These are phyloP conservation scores for Lochmaea crataegi DNA, from an alignment of 2,888 invertebrate genomes.

Conservation along the genomic window DNA sequence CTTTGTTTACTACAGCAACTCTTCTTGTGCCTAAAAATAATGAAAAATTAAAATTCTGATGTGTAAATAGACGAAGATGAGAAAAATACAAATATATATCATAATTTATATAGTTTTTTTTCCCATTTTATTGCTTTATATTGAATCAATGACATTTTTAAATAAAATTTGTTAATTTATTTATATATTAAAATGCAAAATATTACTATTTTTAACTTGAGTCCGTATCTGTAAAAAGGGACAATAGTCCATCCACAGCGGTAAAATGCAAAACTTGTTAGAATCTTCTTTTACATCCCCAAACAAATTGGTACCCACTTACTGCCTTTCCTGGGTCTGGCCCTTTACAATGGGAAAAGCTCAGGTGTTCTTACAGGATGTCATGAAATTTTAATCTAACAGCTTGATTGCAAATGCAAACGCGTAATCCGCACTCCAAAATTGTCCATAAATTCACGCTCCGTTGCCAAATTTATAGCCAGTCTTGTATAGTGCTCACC, in stretches of 20 bases:
- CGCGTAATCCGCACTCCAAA: conserved; percentile 47
- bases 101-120: too few species aligned
- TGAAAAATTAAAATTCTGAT: too few species aligned
- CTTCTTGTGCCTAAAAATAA: too few species aligned
- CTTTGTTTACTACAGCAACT: too few species aligned
- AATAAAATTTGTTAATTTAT: too few species aligned
- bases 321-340: conserved; percentile 30
- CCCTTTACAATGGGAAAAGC: conserved; percentile 46
- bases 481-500: conserved; percentile 22
- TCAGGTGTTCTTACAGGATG: conserved; percentile 48
- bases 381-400: conserved; percentile 51
- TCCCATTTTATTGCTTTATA: too few species aligned
- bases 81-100: too few species aligned
- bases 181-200: too few species aligned
- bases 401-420: conserved; percentile 46
- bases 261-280: conserved; percentile 36
- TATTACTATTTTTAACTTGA: neutral
- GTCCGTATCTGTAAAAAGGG: conserved; percentile 21
- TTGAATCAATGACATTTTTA: too few species aligned
- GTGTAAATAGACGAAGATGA: too few species aligned
- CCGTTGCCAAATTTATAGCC: conserved; percentile 39
- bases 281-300: conserved; percentile 29
- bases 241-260: conserved; percentile 6
- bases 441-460: conserved; percentile 48
- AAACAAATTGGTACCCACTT: conserved; percentile 43